A percentile compares a stretch with the other conserved stretches of the same genome.
Conservation (phyloP, 2,113 vertebrate species). For the Herpetotheres cachinnans region DNA sequence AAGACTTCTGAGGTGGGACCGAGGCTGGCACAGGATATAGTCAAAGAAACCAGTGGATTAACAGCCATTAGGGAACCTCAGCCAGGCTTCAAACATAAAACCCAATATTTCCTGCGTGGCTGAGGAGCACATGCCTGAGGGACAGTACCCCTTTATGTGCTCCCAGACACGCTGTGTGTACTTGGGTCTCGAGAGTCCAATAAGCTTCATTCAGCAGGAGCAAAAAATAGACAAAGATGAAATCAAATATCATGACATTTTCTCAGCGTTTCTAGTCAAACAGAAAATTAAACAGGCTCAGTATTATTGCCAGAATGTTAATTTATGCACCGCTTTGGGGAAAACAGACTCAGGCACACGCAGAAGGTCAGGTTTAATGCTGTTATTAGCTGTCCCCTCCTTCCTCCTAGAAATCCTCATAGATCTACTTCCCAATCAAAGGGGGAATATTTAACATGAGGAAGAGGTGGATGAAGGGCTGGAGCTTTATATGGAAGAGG, state of each 20-base stretch:
- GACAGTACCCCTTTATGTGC: conserved; percentile 51
- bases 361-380: conserved; percentile 48
- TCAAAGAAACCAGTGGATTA: conserved; percentile 33
- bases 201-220: conserved; percentile 9
- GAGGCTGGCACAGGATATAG: not conserved
- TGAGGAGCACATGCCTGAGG: conserved; percentile 10
- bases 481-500: not conserved
- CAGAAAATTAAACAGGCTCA: conserved; percentile 61
- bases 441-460: not conserved
- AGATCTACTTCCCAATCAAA: not conserved
- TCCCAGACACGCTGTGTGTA: not conserved
- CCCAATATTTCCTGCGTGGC: conserved; percentile 14
- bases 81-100: conserved; percentile 31
- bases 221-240: conserved; percentile 56
- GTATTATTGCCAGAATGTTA: conserved; percentile 51
- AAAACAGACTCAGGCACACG: not conserved
- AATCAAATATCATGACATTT: conserved; percentile 66
- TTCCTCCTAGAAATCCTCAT: not conserved
- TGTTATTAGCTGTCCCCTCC: conserved; percentile 20
- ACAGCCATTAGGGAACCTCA: conserved; percentile 12
- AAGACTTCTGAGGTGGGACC: not conserved
- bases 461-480: not conserved
- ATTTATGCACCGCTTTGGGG: conserved; percentile 35
- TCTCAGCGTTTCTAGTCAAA: conserved; percentile 45
- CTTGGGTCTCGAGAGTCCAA: not conserved